These are phyloP conservation scores for Homarus gammarus DNA, from an alignment of 2,888 invertebrate species.

Conservation along the genomic window DNA sequence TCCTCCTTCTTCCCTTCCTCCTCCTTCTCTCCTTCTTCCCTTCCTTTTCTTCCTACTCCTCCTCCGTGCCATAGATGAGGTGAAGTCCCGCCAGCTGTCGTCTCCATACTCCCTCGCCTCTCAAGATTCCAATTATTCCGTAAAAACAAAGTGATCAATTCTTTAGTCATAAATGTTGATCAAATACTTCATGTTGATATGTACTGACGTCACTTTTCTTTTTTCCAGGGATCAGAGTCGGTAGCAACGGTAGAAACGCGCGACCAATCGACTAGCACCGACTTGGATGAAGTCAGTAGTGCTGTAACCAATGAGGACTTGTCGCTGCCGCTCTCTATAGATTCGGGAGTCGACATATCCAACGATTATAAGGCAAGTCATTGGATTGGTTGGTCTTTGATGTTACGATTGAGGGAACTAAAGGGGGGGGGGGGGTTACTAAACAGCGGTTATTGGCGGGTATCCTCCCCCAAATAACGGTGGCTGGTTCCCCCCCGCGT, in stretches of 20 bases:
- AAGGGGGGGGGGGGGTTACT: no score
- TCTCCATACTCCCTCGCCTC: no score
- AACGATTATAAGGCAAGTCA: conserved; percentile 67
- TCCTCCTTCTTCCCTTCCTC: no score
- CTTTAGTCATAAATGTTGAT: neutral
- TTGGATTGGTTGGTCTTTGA: neutral
- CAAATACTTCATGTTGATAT: neutral
- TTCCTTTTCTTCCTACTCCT: no score
- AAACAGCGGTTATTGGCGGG: no score
- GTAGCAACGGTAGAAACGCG: conserved; percentile 23
- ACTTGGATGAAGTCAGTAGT: conserved; percentile 50
- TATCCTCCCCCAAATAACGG: no score
- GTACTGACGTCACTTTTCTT: neutral
- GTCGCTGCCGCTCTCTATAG: conserved; percentile 75
- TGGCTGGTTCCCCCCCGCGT: no score
- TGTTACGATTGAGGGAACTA: neutral
- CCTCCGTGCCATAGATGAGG: no score
- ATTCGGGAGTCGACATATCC: conserved; percentile 75
- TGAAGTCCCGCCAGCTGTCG: no score
- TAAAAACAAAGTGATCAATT: no score
- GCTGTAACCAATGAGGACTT: conserved; percentile 66
- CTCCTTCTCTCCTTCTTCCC: no score
- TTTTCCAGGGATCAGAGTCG: conserved; percentile 40
- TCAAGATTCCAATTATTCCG: no score
- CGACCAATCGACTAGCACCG: conserved; percentile 59